phyloP scores from a whole-genome alignment of 2,888 invertebrate species.

The Agonopterix subpropinquella region DNA sequence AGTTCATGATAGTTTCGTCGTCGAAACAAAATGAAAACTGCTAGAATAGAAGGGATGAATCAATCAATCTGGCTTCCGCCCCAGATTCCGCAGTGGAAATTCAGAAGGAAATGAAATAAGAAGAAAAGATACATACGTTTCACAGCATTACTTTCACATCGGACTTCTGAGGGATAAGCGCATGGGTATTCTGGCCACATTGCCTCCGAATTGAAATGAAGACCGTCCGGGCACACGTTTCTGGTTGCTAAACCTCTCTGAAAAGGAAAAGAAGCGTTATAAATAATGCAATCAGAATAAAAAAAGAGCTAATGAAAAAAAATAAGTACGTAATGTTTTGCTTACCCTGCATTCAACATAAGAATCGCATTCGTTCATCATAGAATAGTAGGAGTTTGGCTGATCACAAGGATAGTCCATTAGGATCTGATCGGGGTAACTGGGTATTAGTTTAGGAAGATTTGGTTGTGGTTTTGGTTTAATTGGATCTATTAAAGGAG shows the following conservation, averaged over 20 bases:
- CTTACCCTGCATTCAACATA: slow-evolving; percentile 77
- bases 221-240: slow-evolving; percentile 83
- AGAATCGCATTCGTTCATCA: slow-evolving; percentile 79
- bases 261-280: background rate
- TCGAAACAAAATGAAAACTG: no score
- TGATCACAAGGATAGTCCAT: slow-evolving; percentile 18
- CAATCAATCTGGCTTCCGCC: no score
- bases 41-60: no score
- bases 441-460: background rate
- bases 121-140: slow-evolving; percentile 22
- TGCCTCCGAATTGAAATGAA: slow-evolving; percentile 80
- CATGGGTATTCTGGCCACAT: slow-evolving; percentile 80
- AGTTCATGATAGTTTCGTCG: no score
- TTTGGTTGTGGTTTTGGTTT: background rate
- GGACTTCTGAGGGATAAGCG: slow-evolving; percentile 84
- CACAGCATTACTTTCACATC: slow-evolving; percentile 65
- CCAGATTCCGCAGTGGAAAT: no score
- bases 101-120: no score
- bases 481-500: no score
- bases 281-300: background rate
- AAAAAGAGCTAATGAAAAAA: background rate
- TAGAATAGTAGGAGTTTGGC: slow-evolving; percentile 40
- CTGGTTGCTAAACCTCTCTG: slow-evolving; percentile 77
- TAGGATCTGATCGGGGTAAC: background rate
- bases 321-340: background rate